Conservation (phyloP, 2,888 invertebrate species). For the Callinectes sapidus region DNA sequence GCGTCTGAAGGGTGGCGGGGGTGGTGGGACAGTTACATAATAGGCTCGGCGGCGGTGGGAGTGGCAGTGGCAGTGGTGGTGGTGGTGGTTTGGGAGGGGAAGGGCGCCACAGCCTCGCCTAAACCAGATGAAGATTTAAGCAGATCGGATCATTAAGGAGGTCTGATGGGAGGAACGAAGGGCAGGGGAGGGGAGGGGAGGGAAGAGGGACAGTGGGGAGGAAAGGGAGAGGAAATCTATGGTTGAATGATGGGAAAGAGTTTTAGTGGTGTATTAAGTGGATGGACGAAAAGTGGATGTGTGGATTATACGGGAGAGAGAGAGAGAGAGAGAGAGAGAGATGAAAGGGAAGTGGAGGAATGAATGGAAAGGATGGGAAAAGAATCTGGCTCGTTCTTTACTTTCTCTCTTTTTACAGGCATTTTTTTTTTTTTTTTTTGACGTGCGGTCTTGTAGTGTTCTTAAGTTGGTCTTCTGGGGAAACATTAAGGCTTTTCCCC, state of each 20-base stretch:
- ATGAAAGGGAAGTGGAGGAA: too few species aligned
- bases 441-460: too few species aligned
- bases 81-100: not conserved
- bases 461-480: too few species aligned
- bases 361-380: too few species aligned
- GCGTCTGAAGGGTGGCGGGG: not conserved
- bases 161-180: not conserved
- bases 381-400: too few species aligned
- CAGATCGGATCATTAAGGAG: constrained; percentile 24
- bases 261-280: not conserved
- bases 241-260: not conserved
- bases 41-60: not conserved
- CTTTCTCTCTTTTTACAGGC: too few species aligned
- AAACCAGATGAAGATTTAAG: constrained; percentile 36
- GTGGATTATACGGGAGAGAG: not conserved
- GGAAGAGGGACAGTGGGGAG: not conserved
- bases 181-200: not conserved
- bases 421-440: too few species aligned
- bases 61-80: not conserved
- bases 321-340: constrained; percentile 17
- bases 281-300: not conserved
- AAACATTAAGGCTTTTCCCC: too few species aligned
- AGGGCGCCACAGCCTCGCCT: not conserved
- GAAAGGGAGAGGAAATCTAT: not conserved
- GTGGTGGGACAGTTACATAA: not conserved